These are phyloP conservation scores for Athripsodes cinereus DNA, from an alignment of 2,888 invertebrate genomes.

Conservation along the genomic window DNA sequence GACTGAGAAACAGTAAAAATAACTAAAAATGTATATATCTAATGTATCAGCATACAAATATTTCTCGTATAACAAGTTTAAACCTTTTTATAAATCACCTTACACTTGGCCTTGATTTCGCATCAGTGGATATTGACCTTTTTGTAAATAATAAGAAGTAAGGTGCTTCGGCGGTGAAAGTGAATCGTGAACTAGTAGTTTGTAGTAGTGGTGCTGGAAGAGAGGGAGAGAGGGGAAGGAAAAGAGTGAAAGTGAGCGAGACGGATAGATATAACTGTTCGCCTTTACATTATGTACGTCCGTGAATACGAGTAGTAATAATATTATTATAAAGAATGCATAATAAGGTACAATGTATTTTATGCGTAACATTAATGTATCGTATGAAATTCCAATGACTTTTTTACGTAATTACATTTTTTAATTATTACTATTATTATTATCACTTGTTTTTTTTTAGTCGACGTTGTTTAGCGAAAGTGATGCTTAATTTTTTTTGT, in stretches of 20 bases:
- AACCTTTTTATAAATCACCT: neutral
- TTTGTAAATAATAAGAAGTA: neutral
- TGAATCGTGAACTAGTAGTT: neutral
- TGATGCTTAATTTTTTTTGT: neutral
- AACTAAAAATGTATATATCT: no score
- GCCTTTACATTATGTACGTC: neutral
- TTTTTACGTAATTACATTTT: neutral
- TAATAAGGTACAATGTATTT: neutral
- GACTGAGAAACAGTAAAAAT: no score
- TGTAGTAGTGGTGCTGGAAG: neutral
- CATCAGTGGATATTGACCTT: neutral
- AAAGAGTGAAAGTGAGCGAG: neutral
- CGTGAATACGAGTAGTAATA: no score
- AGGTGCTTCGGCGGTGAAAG: neutral
- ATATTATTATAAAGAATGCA: neutral
- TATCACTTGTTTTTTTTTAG: neutral
- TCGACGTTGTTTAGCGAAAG: neutral
- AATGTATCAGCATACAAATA: no score
- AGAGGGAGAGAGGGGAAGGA: neutral
- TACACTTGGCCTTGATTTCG: conserved; percentile 2
- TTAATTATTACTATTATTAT: no score
- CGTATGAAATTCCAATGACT: neutral
- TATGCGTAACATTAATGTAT: neutral
- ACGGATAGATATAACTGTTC: neutral
- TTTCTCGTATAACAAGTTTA: neutral